Conservation (phyloP, 2,797 vertebrate genomes). For the Sebastes iracundus region DNA sequence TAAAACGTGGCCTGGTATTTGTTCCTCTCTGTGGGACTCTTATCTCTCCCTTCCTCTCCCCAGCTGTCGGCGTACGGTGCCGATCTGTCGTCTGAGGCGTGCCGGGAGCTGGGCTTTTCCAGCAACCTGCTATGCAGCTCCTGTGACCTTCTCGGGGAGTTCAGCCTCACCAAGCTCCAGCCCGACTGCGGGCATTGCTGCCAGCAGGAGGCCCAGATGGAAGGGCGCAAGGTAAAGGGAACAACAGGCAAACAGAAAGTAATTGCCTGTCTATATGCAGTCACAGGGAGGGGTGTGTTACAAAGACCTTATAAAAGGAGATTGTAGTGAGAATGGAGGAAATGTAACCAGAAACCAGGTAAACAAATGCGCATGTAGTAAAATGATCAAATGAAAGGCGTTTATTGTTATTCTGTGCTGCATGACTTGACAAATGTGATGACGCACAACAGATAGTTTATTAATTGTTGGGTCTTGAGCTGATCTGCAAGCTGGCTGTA, state of each 20-base stretch:
- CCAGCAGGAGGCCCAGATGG: constrained; percentile 94
- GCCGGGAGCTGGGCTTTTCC: constrained; percentile 96
- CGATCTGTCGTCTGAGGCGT: constrained; percentile 93
- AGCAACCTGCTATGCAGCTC: constrained; percentile 98
- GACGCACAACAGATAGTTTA: not conserved
- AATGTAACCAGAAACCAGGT: not conserved
- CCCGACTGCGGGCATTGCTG: constrained; percentile 92
- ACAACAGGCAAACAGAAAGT: not conserved
- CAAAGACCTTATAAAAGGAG: not conserved
- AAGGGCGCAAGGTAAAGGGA: constrained; percentile 90
- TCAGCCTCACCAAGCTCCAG: constrained; percentile 88
- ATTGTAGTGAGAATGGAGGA: not conserved
- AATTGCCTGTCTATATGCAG: constrained; percentile 7
- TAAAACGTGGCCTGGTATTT: not conserved
- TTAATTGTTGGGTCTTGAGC: not conserved
- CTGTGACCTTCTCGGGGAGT: constrained; percentile 94
- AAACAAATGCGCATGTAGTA: not conserved
- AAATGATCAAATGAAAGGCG: not conserved
- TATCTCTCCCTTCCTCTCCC: constrained; percentile 22
- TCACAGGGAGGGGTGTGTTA: not conserved
- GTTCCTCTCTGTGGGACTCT: not conserved
- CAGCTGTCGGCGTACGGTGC: constrained; percentile 87
- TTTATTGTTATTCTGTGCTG: not conserved
- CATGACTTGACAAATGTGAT: not conserved
- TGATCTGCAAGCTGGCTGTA: not conserved